phyloP scores from a whole-genome alignment of 37 sponge, comb jelly and placozoan genomes.

The Agelas oroides region DNA sequence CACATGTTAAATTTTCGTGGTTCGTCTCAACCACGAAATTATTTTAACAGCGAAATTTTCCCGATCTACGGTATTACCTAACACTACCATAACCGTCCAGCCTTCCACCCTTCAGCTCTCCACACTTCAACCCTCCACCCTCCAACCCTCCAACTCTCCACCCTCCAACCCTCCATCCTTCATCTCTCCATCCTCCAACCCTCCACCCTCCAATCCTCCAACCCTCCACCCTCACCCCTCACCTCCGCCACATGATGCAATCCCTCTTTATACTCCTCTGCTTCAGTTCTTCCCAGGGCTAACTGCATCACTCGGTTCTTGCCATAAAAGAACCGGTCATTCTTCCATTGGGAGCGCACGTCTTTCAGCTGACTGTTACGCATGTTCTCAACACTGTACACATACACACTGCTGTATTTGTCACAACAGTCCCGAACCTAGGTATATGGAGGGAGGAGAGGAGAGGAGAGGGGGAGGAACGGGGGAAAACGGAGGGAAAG shows the following conservation, averaged over 20 bases:
- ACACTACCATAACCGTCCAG: no score
- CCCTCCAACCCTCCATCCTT: no score
- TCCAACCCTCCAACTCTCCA: no score
- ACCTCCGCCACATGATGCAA: constrained; percentile 83
- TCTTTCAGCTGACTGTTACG: constrained; percentile 93
- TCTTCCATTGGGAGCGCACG: constrained; percentile 42
- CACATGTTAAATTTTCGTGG: no score
- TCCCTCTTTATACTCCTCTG: constrained; percentile 86
- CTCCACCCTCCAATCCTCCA: no score
- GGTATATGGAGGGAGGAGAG: background rate
- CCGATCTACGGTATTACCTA: no score
- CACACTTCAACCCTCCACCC: no score
- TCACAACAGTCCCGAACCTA: constrained; percentile 84
- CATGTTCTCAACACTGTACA: constrained; percentile 91
- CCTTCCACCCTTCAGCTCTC: no score
- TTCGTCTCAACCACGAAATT: no score
- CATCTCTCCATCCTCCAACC: background rate
- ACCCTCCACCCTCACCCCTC: background rate
- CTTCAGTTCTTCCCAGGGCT: constrained; percentile 81
- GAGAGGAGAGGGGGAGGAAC: background rate
- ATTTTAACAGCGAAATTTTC: no score
- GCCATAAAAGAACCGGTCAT: constrained; percentile 90
- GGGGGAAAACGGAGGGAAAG: background rate
- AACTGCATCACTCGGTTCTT: constrained; percentile 93
- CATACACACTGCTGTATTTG: constrained; percentile 77